Base-by-base conservation (phyloP, 2,888 invertebrate species). In the Polydesmus complanatus region DNA sequence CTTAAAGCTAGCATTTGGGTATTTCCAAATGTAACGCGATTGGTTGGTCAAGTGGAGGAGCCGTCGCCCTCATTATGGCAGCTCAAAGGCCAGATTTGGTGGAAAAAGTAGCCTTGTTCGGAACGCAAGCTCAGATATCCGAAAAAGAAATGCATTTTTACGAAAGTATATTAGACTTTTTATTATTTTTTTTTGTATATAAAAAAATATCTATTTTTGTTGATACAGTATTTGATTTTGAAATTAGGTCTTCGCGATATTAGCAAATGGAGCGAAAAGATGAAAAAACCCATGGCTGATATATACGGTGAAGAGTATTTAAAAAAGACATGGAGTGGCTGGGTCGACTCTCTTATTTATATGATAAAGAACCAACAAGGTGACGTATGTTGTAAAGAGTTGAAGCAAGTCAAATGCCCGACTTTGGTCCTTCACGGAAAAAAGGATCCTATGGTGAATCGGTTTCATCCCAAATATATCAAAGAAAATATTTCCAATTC, bases 21-120 rank as follows among this genome's bases (percentile, higher is more conserved):
- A 77, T 84, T 51, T 70, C 79, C 0, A 81, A 81, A 66, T 89
- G 83, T 73, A 89, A 89, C 0, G 68, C 91, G 14, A 69, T 92
- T 61, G 93, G 93, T 1, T 93, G 92, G 89, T 89, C 89, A 74
- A 89, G 90, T 74, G 93, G 93, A 26, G 93, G 88, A 1, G 85
- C 83, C 52, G 81, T 86, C 0, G 83, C 82, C 19, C 73, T 93
- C 65, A 82, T 92, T 27, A 70, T 88, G n/a, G 85, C 90, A 2
- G 84, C 84, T 1, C 81, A 80, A 62, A 79, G 84, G 73, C 82
- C 85, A 0, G 75, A 82, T 0, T 73, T 74, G 11, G 78, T 92
- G 0, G 76, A 81, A 14, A 89, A 86, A 70, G 73, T 91, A 61
- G 81, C 90, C 0, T 77, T 88, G 14, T 85, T 86, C 83, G 91